These are phyloP conservation scores for Chloroclystis v-ata DNA, from an alignment of 2,888 invertebrate species.

Conservation along the genomic window DNA sequence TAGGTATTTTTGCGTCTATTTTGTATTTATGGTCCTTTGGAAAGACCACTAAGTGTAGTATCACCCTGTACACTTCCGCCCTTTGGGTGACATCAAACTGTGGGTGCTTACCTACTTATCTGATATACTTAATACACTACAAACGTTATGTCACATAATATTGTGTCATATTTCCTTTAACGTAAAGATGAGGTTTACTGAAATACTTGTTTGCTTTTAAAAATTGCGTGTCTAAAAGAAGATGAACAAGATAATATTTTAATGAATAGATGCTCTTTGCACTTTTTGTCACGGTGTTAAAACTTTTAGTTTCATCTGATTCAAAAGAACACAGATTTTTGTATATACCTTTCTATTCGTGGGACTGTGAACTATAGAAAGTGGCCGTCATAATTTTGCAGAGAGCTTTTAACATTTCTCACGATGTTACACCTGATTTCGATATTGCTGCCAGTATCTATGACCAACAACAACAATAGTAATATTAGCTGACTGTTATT, in stretches of 20 bases:
- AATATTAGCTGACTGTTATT: background rate
- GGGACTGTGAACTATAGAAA: slow-evolving; percentile 61
- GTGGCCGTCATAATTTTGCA: slow-evolving; percentile 38
- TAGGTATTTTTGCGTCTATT: too few relatives aligned
- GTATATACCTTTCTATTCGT: slow-evolving; percentile 37
- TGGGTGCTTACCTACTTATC: too few relatives aligned
- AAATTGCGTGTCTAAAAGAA: too few relatives aligned
- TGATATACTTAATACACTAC: too few relatives aligned
- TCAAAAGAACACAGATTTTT: slow-evolving; percentile 22
- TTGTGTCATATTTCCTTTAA: too few relatives aligned
- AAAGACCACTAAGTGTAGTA: too few relatives aligned
- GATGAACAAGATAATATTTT: background rate
- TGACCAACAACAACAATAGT: background rate
- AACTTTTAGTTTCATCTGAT: slow-evolving; percentile 3
- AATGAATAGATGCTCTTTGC: background rate
- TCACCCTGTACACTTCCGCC: too few relatives aligned
- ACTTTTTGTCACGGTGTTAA: slow-evolving; percentile 1
- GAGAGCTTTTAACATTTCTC: slow-evolving; percentile 46
- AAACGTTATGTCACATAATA: too few relatives aligned
- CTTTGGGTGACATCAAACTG: too few relatives aligned
- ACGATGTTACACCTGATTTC: slow-evolving; percentile 48
- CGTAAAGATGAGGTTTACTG: too few relatives aligned
- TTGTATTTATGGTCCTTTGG: too few relatives aligned
- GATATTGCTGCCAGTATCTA: slow-evolving; percentile 35
- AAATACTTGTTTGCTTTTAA: too few relatives aligned